Evolutionary conservation across 2,797 vertebrate species (phyloP), one percentile per base, ranked within the genome.

Genomic region (Lagorchestes hirsutus): DNA sequence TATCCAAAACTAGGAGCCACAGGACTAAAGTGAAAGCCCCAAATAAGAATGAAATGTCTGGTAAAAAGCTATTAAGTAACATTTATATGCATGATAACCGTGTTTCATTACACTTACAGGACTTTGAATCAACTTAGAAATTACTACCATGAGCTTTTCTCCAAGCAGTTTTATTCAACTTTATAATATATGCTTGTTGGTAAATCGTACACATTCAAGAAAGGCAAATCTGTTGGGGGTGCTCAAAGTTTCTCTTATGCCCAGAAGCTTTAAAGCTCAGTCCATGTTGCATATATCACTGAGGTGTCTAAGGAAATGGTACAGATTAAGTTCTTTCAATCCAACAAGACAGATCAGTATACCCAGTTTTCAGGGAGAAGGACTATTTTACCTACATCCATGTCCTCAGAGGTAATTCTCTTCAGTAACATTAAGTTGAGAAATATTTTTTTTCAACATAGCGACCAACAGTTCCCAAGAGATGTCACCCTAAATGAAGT

Each of bases 91-190:
- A 98, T 97, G 95, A 98, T 98, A 97, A 98, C 94, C 97, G 94
- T 92, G 98, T 98, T 98, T 98, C 98, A 96, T 90, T 92, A 52
- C 97, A 97, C 96, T 96, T 58, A 91, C 34, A 27, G 93, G 92
- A 98, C 97, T 95, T 98, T 98, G 98, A 98, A 99, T 99, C 98
- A 98, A 97, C 98, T 98, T 91, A 98, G 98, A 98, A 98, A 99
- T 99, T 99, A 98, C 98, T 90, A 97, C 97, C 97, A 55, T 91
- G 97, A 98, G 98, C 96, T 98, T 96, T 98, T 98, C 98, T 95
- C 98, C 96, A 97, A 93, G 98, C 92, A 97, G 97, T 98, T 98
- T 98, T 97, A 98, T 98, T 98, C 98, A 98, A 99, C 98, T 98
- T 98, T 93, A 55, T 98, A 98, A 99, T 98, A 97, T 98, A 98